Evolutionary conservation across 2,888 invertebrate species (phyloP), one percentile per base, ranked within the genome.

Genomic region (Andrena haemorrhoa): DNA sequence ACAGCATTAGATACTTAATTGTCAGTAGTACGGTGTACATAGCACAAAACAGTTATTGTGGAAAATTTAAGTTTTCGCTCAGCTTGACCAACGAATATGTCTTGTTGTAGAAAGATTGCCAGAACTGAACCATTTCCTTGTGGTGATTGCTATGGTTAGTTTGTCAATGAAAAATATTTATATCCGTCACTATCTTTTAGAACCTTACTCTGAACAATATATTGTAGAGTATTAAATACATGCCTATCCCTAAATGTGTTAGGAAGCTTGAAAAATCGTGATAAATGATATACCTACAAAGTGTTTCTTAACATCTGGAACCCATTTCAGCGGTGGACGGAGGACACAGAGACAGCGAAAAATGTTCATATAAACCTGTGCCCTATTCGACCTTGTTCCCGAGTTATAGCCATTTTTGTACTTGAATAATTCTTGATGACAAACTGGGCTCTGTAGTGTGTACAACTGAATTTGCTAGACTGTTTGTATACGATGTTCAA

Each of bases 71-170:
- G 26, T 60, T 60, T 61, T 7, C 2, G 33, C 20, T 41, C 6
- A 26, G 8, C 66, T 72, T 53, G 7, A 61, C 64, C 6, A 20
- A 77, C 4, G 83, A 87, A 70, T 56, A 91, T 91, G 91, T 88
- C 90, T 75, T 89, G 88, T 66, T 86, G 87, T 69, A 88, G 86
- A 60, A 77, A 82, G 61, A 78, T 58, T 35, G 76, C 79, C 23
- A 72, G 75, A 53, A 70, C 68, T 41, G 82, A 88, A 69, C 76
- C 81, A 60, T 82, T 61, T 66, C 70, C 84, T 74, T 89, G 85
- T 20, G 88, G 84, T 12, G 86, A 84, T 78, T 88, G 88, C 75
- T 92, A 87, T 60, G 91, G 91, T 92, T 84, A 87, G 88, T 89
- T 29, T n/a, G 35, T 64, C 2, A 20, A 2, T 70, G 29, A 41